Evolutionary conservation across 2,113 vertebrate genomes (phyloP).

Genomic region (Verasper variegatus): DNA sequence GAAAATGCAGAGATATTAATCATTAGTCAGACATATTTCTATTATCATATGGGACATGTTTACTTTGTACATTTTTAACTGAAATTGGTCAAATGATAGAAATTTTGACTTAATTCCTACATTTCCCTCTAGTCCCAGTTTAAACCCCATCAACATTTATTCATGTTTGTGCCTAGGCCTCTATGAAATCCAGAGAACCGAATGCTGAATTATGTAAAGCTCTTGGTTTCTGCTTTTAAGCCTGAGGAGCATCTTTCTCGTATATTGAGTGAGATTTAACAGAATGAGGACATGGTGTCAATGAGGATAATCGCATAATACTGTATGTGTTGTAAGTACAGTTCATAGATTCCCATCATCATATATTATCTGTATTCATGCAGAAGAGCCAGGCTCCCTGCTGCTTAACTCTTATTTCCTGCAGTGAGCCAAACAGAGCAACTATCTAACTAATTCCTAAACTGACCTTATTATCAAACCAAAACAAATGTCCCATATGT

Average conservation of each 20-base stretch:
- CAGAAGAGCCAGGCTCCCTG: background rate
- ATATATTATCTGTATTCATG: conserved; percentile 1
- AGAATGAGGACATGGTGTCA: background rate
- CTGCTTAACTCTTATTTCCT: background rate
- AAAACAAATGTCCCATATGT: background rate
- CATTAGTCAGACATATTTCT: background rate
- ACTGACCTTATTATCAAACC: background rate
- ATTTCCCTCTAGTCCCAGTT: background rate
- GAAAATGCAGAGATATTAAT: background rate
- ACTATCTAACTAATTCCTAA: background rate
- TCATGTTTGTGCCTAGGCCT: background rate
- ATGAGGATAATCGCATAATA: background rate
- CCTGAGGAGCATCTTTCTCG: conserved; percentile 3
- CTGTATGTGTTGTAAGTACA: background rate
- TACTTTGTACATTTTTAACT: no score
- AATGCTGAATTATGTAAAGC: background rate
- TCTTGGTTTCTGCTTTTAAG: background rate
- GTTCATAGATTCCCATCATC: background rate
- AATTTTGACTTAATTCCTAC: background rate
- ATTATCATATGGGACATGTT: background rate
- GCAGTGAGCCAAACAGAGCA: background rate
- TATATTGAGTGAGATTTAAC: background rate
- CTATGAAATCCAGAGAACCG: background rate
- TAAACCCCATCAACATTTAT: background rate
- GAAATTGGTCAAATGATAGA: background rate